phyloP scores from a whole-genome alignment of 2,113 vertebrate genomes.

The Pteropus alecto region DNA sequence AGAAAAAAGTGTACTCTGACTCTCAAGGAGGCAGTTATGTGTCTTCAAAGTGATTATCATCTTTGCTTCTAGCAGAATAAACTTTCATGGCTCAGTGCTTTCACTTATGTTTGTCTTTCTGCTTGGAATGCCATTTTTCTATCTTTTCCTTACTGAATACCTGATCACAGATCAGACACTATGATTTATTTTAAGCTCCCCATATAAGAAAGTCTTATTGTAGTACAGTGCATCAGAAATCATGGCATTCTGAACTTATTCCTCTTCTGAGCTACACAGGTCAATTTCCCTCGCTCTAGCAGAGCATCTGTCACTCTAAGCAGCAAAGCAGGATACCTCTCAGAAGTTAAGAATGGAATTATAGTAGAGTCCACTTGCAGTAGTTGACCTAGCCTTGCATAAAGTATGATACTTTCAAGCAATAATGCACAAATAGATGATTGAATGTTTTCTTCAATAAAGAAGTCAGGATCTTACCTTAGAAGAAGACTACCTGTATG shows the following conservation, averaged over 20 bases:
- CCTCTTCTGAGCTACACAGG: background rate
- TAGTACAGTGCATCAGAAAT: background rate
- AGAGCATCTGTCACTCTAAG: background rate
- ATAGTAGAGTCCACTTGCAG: background rate
- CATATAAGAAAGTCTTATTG: background rate
- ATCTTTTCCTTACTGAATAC: background rate
- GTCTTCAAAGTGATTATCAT: background rate
- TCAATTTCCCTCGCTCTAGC: background rate
- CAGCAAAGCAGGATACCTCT: background rate
- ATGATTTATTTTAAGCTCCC: background rate
- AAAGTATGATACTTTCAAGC: background rate
- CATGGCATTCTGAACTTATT: background rate
- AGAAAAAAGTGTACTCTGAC: background rate
- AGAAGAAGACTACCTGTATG: background rate
- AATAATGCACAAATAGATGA: background rate
- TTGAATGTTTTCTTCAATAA: background rate
- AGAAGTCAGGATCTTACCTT: background rate
- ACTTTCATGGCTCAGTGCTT: background rate
- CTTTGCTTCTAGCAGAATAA: background rate
- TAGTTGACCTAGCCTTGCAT: background rate
- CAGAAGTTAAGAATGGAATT: background rate
- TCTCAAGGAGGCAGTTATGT: background rate
- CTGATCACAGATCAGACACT: background rate
- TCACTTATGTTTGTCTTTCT: background rate
- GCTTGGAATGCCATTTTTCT: background rate